Evolutionary conservation across 2,113 vertebrate species (phyloP), one percentile per base, ranked within the genome.

Genomic region (Cephalopholis sonnerati): DNA sequence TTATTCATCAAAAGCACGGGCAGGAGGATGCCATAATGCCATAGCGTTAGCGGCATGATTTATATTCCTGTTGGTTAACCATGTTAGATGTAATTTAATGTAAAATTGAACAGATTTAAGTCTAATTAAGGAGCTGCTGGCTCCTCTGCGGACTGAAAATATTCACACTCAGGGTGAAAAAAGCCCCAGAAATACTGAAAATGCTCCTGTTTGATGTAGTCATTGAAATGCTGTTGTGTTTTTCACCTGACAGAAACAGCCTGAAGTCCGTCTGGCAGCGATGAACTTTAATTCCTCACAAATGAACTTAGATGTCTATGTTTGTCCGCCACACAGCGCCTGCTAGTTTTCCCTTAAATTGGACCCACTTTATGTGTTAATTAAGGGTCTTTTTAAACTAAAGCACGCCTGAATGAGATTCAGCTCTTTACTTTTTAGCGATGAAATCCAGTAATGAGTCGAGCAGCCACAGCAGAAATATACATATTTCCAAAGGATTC

Each of bases 361-460:
- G 24, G 46, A 32, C 5, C 3, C 3, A 18, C 55, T 55, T 53
- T 62, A 27, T 32, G 2, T 6, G 55, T 46, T 74, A 68, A 84
- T 74, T 74, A 74, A 39, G 25, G 48, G 24, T 7, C 3, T 53
- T 29, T n/a, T 66, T 32, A 6, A 41, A 65, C 41, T 7, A 41
- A 44, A 64, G 20, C 63, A n/a, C 11, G 29, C 54, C 16, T 74
- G 27, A 68, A 27, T 63, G 64, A 79, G 48, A 39, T 68, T 41
- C 48, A 20, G 65, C 27, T 48, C 11, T 63, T 73, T 46, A 32
- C 25, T 79, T 65, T 66, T 32, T 3, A 50, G 36, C 59, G 9
- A 44, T 18, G 46, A 82, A 61, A 41, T 50, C 20, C 24, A 22
- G 24, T 77, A 87, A 87, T 83, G 72, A 83, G 72, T 57, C 24